Base-by-base conservation (phyloP, 2,888 invertebrate species). In the Tridacna crocea region DNA sequence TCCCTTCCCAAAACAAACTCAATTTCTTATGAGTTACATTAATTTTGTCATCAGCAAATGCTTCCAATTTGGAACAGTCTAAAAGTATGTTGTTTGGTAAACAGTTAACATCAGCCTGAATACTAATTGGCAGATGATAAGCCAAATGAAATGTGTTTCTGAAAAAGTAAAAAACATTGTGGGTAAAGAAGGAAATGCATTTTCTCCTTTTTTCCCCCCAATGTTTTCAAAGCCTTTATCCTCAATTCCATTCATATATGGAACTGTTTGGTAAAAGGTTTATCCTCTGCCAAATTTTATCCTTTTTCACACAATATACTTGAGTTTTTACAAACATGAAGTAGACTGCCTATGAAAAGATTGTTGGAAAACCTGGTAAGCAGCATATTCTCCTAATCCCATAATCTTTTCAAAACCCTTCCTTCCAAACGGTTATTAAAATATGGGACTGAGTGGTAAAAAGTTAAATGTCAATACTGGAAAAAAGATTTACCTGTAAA, bases 401-500 rank as follows among this genome's bases (percentile, higher is more conserved):
- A 55, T 11, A 19, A 6, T 6, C 3, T 55, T 55, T 55, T 55
- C 11, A 2, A 55, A 55, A 2, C 3, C 6, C 55, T 19, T 15
- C 19, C 11, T 55, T 15, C 11, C 19, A 19, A 3, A n/a, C n/a
- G 19, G 55, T 15, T 10, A 11, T 55, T 19, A 55, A 19, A 55
- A 55, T 3, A 3, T 19, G 55, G 15, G 17, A 6, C 3, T 55
- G 19, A 6, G 55, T 19, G 55, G 55, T 15, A 55, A 55, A 55
- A 11, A 3, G 55, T 55, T 55, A 55, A 55, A 15, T n/a, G n/a
- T n/a, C n/a, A n/a, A 19, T 2, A 19, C 15, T 19, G 55, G 55
- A 19, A 36, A 4, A 36, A 4, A 36, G 3, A 47, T 26, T 36
- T 83, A 94, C 94, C 94, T 98, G 95, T 98, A 99, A 88, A 99